Percentiles rank a stretch among this genome's conserved stretches.
Conservation (phyloP, 2,797 vertebrate genomes). For the Sebastes alutus region DNA sequence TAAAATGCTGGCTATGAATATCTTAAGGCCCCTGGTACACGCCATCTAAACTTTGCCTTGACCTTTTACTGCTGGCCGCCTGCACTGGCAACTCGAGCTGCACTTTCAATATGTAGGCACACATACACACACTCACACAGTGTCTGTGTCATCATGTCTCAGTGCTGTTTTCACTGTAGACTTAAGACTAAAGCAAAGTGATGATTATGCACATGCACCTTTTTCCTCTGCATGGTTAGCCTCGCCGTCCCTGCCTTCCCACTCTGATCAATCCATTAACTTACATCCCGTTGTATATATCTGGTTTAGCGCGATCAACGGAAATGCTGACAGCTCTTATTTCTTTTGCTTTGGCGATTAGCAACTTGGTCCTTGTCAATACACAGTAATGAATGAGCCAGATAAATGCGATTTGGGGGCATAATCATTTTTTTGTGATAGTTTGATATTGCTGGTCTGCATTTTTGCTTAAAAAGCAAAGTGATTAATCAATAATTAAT, state of each 20-base stretch:
- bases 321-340: slow-evolving; percentile 83
- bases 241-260: slow-evolving; percentile 59
- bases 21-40: slow-evolving; percentile 82
- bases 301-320: slow-evolving; percentile 77
- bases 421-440: slow-evolving; percentile 84
- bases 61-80: slow-evolving; percentile 81
- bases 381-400: slow-evolving; percentile 84
- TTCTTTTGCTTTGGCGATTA: slow-evolving; percentile 84
- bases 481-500: slow-evolving; percentile 91
- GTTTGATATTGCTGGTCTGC: slow-evolving; percentile 86
- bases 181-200: slow-evolving; percentile 75
- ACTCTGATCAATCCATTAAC: slow-evolving; percentile 80
- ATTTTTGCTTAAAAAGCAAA: slow-evolving; percentile 87
- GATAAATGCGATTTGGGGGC: slow-evolving; percentile 83
- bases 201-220: slow-evolving; percentile 76
- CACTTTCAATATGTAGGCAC: slow-evolving; percentile 50
- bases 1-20: slow-evolving; percentile 89
- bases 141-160: slow-evolving; percentile 65
- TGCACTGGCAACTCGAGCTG: slow-evolving; percentile 59
- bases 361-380: slow-evolving; percentile 84
- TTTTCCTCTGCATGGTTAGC: slow-evolving; percentile 60
- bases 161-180: slow-evolving; percentile 54
- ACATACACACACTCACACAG: slow-evolving; percentile 27
- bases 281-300: slow-evolving; percentile 80
- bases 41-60: slow-evolving; percentile 85